Base-by-base conservation (phyloP, 1,140 invertebrate genomes). In the Drosophila pallidifrons region DNA sequence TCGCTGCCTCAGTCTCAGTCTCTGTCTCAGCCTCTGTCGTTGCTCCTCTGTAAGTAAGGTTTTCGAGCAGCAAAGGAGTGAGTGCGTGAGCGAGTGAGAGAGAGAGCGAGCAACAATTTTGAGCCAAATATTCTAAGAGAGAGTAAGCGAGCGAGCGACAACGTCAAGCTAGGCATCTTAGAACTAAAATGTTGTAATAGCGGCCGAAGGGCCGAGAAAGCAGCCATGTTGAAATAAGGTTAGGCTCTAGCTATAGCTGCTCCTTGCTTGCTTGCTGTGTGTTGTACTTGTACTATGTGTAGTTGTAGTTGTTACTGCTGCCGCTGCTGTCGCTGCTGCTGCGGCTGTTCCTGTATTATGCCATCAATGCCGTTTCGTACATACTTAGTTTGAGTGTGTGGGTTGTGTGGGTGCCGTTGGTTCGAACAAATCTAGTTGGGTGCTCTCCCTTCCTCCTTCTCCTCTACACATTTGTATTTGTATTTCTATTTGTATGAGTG, bases 281-380 rank as follows among this genome's bases (percentile, higher is more conserved):
- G 54, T 41, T 57, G 54, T 57, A 41, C 54, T 41, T 57, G 54
- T 8, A 4, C 30, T 54, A n/a, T 43, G 10, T 41, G 68, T 79
- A 76, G 65, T 59, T 54, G 45, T 30, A 35, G 43, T 51, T 69
- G 59, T 51, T 59, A 51, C 43, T 46, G 43, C 63, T 66, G 69
- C 54, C 63, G 65, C 52, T 35, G 43, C 66, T 70, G 69, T 54
- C 66, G 68, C 52, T 63, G 63, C 64, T 38, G 41, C 73, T 66
- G 64, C 58, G 63, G 69, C 54, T 65, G 66, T 82, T 83, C 77
- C 79, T 88, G 77, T 88, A 88, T 88, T 88, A 89, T 88, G 75
- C 85, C 85, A 88, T 88, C 85, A 88, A 88, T 88, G 85, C 85
- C 85, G 80, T 89, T 89, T 89, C 83, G 63, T 86, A 85, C 75